Conservation (phyloP, 2,113 vertebrate genomes). For the Emydocephalus ijimae region DNA sequence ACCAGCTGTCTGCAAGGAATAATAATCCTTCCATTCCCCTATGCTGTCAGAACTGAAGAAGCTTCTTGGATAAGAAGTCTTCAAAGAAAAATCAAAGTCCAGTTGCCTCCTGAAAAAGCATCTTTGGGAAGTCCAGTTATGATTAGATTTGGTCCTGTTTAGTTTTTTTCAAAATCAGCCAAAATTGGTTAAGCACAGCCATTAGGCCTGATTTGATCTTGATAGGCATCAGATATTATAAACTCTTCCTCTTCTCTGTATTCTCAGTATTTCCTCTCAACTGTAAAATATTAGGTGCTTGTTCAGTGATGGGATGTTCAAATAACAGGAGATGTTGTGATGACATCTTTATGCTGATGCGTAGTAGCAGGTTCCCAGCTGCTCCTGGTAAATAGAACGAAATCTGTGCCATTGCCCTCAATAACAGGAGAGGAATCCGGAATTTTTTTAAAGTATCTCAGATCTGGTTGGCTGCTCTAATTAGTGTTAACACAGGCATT, state of each 20-base stretch:
- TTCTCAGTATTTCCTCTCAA: not conserved
- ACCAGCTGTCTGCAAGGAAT: too few species aligned
- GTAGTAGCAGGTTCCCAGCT: not conserved
- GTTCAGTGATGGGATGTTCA: not conserved
- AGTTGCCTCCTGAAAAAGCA: too few species aligned
- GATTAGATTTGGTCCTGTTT: not conserved
- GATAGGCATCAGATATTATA: not conserved
- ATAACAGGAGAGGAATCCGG: not conserved
- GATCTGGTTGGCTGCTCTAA: not conserved
- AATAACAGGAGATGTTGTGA: not conserved
- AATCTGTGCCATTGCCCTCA: not conserved
- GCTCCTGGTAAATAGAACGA: not conserved
- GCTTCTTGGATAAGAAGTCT: too few species aligned
- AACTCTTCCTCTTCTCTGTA: not conserved
- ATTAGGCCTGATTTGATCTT: not conserved
- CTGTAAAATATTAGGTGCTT: not conserved
- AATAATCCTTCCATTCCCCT: too few species aligned
- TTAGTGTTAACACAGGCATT: not conserved
- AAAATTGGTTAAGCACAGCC: not conserved
- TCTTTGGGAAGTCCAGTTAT: not conserved
- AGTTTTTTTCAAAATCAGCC: not conserved
- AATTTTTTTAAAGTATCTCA: not conserved
- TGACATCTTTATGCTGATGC: not conserved
- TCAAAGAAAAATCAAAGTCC: too few species aligned
- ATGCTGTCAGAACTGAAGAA: too few species aligned